Conservation (phyloP, 2,113 vertebrate genomes). For the Nannospalax galili region DNA sequence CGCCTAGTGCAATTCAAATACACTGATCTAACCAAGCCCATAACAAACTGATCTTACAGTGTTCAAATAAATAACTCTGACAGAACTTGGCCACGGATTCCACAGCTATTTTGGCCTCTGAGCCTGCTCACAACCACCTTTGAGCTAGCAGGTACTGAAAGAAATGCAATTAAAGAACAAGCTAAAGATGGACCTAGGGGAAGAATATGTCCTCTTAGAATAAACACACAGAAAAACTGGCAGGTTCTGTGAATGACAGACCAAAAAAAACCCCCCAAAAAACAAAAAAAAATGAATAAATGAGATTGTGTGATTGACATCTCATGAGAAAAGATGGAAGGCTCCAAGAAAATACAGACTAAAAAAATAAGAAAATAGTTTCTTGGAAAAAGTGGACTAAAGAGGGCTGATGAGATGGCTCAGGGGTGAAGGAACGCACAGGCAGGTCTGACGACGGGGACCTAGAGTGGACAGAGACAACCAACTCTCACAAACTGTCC, state of each 20-base stretch:
- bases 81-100: constrained; percentile 1
- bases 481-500: not conserved
- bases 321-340: not conserved
- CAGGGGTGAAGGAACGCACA: not conserved
- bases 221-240: constrained; percentile 44
- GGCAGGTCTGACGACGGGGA: not conserved
- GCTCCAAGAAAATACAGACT: not conserved
- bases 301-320: not conserved
- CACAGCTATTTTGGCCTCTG: constrained; percentile 55
- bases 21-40: constrained; percentile 68
- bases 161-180: constrained; percentile 49
- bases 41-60: constrained; percentile 58
- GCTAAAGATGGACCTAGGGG: constrained; percentile 54
- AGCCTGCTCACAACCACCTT: not conserved
- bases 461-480: too few relatives aligned
- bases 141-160: constrained; percentile 37
- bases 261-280: too few relatives aligned
- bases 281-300: too few relatives aligned
- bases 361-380: not conserved
- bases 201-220: constrained; percentile 30
- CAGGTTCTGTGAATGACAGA: constrained; percentile 6
- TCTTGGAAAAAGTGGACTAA: not conserved
- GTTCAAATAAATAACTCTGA: constrained; percentile 62
- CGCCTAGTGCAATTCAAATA: constrained; percentile 72
- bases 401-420: not conserved